Conservation (phyloP, 2,797 vertebrate genomes). For the Pseudomugil gertrudae region DNA sequence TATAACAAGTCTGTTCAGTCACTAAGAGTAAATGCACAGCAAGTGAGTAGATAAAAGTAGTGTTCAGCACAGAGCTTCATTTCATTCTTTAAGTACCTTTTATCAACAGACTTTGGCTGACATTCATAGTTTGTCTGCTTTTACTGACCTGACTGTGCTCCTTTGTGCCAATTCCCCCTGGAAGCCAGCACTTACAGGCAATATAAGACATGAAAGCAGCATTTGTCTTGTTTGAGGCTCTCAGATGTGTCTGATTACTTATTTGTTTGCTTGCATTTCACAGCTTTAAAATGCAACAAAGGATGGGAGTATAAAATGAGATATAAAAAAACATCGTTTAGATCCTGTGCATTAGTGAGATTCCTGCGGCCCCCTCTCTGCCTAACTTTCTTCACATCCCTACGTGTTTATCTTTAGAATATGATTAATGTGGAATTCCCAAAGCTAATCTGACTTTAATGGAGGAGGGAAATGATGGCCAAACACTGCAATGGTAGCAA, state of each 20-base stretch:
- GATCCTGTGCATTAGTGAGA: constrained; percentile 8
- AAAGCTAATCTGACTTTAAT: constrained; percentile 62
- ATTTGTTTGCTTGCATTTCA: constrained; percentile 19
- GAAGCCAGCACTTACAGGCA: neutral
- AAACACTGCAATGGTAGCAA: constrained; percentile 44
- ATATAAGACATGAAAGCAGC: neutral
- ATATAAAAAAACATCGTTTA: neutral
- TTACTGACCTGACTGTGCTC: neutral
- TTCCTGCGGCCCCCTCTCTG: neutral
- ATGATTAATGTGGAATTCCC: constrained; percentile 32
- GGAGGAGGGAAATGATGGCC: constrained; percentile 43
- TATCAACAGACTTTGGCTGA: too few species aligned
- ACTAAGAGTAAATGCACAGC: too few species aligned
- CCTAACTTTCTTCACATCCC: neutral
- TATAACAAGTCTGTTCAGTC: too few species aligned
- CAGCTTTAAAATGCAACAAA: too few species aligned
- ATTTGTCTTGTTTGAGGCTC: neutral
- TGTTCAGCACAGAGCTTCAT: too few species aligned
- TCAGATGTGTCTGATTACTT: constrained; percentile 10
- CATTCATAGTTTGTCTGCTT: neutral
- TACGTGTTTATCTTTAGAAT: constrained; percentile 12
- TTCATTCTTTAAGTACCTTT: too few species aligned
- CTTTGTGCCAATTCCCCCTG: neutral
- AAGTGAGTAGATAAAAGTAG: too few species aligned
- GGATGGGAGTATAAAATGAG: constrained; percentile 1